Conservation (phyloP, 2,888 invertebrate genomes). For the Drosophila fungiperda region DNA sequence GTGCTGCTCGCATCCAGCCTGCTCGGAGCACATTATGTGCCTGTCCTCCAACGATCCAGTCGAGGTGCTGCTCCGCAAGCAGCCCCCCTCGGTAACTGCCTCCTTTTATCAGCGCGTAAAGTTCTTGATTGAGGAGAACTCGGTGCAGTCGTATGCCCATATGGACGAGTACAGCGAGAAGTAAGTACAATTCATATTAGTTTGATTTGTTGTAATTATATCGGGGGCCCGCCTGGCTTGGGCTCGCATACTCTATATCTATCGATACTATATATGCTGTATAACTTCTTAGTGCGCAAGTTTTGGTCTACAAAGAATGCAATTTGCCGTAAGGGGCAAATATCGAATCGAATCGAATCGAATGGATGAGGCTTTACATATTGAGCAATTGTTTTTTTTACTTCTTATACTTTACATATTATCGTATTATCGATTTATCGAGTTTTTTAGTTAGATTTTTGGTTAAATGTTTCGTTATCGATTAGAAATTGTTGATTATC, state of each 20-base stretch:
- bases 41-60: slow-evolving; percentile 98
- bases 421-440: slow-evolving; percentile 30
- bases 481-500: slow-evolving; percentile 24
- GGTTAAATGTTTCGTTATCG: slow-evolving; percentile 22
- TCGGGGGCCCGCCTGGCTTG: slow-evolving; percentile 8
- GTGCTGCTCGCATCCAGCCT: slow-evolving; percentile 96
- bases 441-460: slow-evolving; percentile 22
- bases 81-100: slow-evolving; percentile 97
- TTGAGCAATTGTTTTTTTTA: slow-evolving; percentile 38
- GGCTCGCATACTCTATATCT: slow-evolving; percentile 19
- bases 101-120: slow-evolving; percentile 99
- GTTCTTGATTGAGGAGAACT: slow-evolving; percentile 99
- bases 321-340: slow-evolving; percentile 5
- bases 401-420: slow-evolving; percentile 23
- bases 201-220: slow-evolving; percentile 17
- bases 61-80: slow-evolving; percentile 97
- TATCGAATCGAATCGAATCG: slow-evolving; percentile 16
- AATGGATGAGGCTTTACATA: slow-evolving; percentile 40
- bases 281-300: slow-evolving; percentile 58
- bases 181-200: slow-evolving; percentile 88
- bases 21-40: slow-evolving; percentile 97
- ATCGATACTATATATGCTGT: slow-evolving; percentile 44
- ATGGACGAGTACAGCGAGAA: slow-evolving; percentile 99
- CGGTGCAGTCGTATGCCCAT: slow-evolving; percentile 99
- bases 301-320: slow-evolving; percentile 33